Evolutionary conservation across 2,113 vertebrate genomes (phyloP).

Genomic region (Calidris pygmaea): DNA sequence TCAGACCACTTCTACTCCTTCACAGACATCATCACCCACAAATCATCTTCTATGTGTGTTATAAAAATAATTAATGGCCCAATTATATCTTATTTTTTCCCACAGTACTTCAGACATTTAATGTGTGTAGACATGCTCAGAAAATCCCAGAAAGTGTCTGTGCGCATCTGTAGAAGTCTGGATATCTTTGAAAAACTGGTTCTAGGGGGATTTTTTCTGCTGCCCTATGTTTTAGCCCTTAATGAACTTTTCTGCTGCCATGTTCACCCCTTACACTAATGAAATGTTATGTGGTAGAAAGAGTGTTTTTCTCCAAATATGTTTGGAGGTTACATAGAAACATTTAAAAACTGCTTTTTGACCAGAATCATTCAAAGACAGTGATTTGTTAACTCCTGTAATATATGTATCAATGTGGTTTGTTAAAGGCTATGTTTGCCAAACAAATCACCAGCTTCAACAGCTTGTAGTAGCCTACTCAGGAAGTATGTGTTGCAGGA

Average conservation of each 20-base stretch:
- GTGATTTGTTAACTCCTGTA: not conserved
- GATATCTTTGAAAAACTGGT: not conserved
- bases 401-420: not conserved
- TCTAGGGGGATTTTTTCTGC: not conserved
- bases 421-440: not conserved
- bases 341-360: not conserved
- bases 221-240: not conserved
- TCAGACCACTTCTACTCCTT: not conserved
- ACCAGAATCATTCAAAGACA: not conserved
- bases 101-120: not conserved
- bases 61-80: conserved; percentile 10
- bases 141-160: not conserved
- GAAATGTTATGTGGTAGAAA: not conserved
- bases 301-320: not conserved
- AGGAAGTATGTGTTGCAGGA: not conserved
- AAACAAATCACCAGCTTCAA: not conserved
- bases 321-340: not conserved
- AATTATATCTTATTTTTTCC: not conserved
- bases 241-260: not conserved
- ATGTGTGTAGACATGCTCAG: not conserved
- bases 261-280: not conserved
- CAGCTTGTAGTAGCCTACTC: not conserved
- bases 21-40: not conserved
- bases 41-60: not conserved
- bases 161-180: not conserved